Evolutionary conservation across 2,797 vertebrate species (phyloP).

Genomic region (Micrastur ruficollis): DNA sequence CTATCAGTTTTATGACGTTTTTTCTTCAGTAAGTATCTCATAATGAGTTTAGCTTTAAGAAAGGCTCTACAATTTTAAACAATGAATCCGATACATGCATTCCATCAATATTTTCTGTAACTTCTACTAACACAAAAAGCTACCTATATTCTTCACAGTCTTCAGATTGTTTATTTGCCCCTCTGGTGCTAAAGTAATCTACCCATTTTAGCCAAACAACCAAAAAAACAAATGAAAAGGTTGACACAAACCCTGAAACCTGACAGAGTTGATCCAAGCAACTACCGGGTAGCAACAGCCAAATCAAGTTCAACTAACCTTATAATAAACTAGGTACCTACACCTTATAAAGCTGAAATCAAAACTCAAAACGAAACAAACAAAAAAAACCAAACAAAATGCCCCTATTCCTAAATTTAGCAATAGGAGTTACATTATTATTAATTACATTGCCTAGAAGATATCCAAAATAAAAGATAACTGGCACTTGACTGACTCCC

Average conservation of each 20-base stretch:
- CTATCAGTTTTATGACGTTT: background rate
- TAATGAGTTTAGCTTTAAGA: background rate
- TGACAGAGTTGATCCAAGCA: background rate
- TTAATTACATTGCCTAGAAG: background rate
- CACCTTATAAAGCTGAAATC: background rate
- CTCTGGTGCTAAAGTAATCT: background rate
- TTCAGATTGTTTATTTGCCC: background rate
- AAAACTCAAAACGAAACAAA: background rate
- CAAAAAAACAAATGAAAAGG: background rate
- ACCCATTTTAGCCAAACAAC: background rate
- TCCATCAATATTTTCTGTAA: background rate
- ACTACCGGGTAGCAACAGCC: background rate
- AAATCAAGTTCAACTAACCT: background rate
- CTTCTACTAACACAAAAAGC: background rate
- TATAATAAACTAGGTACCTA: background rate
- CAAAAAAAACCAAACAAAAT: background rate
- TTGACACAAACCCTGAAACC: background rate
- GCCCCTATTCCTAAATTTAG: background rate
- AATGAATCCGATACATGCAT: background rate
- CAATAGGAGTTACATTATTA: background rate
- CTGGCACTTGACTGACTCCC: background rate
- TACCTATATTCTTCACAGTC: background rate
- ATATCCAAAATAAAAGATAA: background rate
- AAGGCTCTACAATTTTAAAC: background rate
- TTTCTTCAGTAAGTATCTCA: background rate